phyloP scores from a whole-genome alignment of 2,888 invertebrate genomes.

The Lithosia quadra region DNA sequence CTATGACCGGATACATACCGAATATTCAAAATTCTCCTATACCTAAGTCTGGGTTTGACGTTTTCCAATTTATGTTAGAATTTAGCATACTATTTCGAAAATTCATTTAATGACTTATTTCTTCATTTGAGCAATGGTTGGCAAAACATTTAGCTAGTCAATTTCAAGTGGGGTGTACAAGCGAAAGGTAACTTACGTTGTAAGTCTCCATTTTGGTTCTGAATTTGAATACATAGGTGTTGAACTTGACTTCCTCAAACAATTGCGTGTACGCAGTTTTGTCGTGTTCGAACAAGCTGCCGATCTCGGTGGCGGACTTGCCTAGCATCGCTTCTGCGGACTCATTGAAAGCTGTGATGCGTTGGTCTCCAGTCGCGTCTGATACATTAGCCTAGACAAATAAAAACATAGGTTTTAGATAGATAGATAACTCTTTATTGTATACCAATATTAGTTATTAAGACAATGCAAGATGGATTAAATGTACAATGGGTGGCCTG shows the following conservation, averaged over 20 bases:
- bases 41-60: too few species aligned
- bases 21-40: too few species aligned
- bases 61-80: too few species aligned
- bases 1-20: too few species aligned
- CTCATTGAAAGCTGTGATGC: conserved; percentile 96
- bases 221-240: conserved; percentile 93
- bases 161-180: neutral
- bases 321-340: conserved; percentile 93
- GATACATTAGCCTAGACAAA: conserved; percentile 91
- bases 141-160: too few species aligned
- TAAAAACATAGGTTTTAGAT: neutral
- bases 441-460: too few species aligned
- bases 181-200: conserved; percentile 89
- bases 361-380: conserved; percentile 95
- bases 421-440: neutral
- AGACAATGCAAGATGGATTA: too few species aligned
- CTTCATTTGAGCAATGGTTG: too few species aligned
- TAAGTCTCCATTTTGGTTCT: conserved; percentile 96
- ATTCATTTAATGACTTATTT: too few species aligned
- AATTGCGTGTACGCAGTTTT: conserved; percentile 89
- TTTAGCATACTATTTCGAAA: too few species aligned
- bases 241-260: conserved; percentile 92
- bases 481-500: too few species aligned
- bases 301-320: conserved; percentile 91
- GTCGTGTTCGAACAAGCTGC: conserved; percentile 90